phyloP scores from a whole-genome alignment of 2,797 vertebrate species.

The Micromesistius poutassou region DNA sequence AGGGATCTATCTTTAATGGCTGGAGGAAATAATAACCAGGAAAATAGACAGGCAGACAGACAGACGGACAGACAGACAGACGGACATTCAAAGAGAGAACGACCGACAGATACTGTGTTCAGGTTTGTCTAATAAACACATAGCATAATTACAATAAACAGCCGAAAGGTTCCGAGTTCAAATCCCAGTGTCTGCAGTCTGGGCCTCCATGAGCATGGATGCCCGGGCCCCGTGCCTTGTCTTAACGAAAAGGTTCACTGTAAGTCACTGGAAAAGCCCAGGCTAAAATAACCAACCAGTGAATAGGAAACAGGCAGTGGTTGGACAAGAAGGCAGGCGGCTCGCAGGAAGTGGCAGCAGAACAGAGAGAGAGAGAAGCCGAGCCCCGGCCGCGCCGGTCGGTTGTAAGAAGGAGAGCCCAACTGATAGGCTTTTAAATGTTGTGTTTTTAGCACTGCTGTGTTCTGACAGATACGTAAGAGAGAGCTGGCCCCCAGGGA shows the following conservation, averaged over 20 bases:
- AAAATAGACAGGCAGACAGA: not conserved
- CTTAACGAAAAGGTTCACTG: no score
- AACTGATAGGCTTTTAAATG: not conserved
- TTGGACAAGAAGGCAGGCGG: no score
- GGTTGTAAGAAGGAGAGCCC: not conserved
- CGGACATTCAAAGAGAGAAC: not conserved
- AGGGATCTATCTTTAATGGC: not conserved
- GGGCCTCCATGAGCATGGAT: no score
- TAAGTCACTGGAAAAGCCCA: no score
- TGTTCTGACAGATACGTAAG: not conserved
- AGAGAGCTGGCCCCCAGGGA: not conserved
- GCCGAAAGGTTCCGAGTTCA: no score
- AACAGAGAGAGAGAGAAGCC: not conserved
- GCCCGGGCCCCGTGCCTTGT: no score
- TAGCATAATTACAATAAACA: no score
- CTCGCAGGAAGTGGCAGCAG: not conserved
- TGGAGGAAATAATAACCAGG: not conserved
- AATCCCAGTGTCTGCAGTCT: no score
- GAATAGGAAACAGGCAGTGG: not conserved
- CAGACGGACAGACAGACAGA: not conserved
- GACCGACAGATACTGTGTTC: constrained; percentile 3
- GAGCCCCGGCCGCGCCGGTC: no score
- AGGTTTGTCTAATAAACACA: no score
- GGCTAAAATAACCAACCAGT: not conserved
- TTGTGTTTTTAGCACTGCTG: not conserved